Percentiles rank a stretch among this genome's conserved stretches.
These are phyloP conservation scores for Anarhynchus alexandrinus DNA, from an alignment of 2,113 vertebrate species.

Conservation along the genomic window DNA sequence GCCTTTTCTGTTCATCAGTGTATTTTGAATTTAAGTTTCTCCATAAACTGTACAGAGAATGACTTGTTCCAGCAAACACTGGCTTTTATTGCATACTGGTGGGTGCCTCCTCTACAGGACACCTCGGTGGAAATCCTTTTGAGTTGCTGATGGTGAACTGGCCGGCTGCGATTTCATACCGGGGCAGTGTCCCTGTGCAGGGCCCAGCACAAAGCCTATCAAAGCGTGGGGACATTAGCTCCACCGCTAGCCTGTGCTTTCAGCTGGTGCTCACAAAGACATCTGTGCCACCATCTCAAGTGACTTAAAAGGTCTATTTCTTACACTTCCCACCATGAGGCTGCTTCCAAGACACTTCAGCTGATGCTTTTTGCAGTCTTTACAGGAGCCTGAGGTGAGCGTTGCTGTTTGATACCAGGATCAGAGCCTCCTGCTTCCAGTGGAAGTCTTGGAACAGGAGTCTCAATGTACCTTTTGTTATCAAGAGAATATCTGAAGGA, in stretches of 20 bases:
- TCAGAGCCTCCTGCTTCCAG: not conserved
- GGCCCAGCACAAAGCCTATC: not conserved
- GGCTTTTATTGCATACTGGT: not conserved
- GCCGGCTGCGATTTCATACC: fast-evolving
- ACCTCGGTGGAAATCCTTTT: not conserved
- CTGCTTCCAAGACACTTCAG: not conserved
- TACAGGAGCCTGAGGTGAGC: not conserved
- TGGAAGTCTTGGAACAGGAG: not conserved
- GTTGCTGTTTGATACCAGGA: not conserved
- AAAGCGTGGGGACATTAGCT: not conserved
- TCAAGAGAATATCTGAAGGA: not conserved
- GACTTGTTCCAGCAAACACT: not conserved
- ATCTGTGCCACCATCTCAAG: not conserved
- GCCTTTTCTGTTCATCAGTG: not conserved
- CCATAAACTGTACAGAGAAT: not conserved
- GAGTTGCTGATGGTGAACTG: not conserved
- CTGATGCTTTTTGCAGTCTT: not conserved
- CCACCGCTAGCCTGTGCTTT: not conserved
- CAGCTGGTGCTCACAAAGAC: not conserved
- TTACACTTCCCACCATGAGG: not conserved
- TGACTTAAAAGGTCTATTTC: not conserved
- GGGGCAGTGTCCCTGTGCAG: not conserved
- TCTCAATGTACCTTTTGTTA: not conserved
- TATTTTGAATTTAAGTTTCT: not conserved
- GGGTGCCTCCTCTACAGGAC: not conserved